Percentiles rank a stretch among this genome's conserved stretches.
Conservation (phyloP, 2,888 invertebrate species). For the Amblyjoppa proteus region DNA sequence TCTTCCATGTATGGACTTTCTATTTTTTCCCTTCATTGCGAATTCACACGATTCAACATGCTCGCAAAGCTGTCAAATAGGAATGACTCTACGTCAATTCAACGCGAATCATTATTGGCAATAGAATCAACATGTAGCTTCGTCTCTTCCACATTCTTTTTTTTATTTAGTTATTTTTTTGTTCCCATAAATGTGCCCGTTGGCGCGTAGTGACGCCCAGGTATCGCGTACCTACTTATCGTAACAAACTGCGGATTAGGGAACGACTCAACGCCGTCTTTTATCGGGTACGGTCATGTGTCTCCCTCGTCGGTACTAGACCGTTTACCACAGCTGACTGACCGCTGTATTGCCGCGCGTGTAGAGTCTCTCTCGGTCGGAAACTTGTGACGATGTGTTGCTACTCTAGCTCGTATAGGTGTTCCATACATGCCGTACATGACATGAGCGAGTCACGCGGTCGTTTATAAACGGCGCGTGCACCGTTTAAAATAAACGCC, state of each 20-base stretch:
- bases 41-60: not conserved
- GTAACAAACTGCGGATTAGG: conserved; percentile 56
- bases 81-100: not conserved
- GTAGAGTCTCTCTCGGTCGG: conserved; percentile 19
- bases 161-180: not conserved
- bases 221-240: conserved; percentile 46
- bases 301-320: conserved; percentile 8
- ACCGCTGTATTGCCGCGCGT: conserved; percentile 3
- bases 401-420: conserved; percentile 1
- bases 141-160: conserved; percentile 3
- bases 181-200: not conserved
- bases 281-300: not conserved
- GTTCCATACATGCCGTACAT: conserved; percentile 16
- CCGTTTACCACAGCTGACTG: conserved; percentile 15
- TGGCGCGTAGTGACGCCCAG: not conserved
- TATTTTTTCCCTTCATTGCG: not conserved
- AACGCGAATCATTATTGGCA: conserved; percentile 4
- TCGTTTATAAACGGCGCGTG: conserved; percentile 61
- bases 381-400: conserved; percentile 6
- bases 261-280: conserved; percentile 28
- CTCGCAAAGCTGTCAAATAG: not conserved
- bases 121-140: not conserved
- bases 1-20: not conserved
- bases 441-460: conserved; percentile 56
- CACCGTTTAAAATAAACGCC: conserved; percentile 68